Evolutionary conservation across 2,113 vertebrate species (phyloP).

Genomic region (Apteryx owenii): DNA sequence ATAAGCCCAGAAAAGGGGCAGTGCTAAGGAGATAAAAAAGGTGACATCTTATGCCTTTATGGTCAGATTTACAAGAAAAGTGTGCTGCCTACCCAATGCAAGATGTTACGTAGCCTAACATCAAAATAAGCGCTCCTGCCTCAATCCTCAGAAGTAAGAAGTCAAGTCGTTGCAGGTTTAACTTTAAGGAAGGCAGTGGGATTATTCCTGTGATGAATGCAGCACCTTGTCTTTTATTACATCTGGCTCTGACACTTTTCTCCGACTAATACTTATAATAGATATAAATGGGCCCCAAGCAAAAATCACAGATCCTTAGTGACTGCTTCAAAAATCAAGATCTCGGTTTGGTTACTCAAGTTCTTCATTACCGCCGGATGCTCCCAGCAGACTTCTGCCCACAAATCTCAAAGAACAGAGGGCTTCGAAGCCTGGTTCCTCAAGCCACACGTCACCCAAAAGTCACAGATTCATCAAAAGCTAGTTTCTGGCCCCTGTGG

Average conservation of each 20-base stretch:
- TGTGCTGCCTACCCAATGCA: neutral
- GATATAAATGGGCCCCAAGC: neutral
- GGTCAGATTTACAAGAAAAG: neutral
- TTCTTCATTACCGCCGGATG: neutral
- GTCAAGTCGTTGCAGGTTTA: neutral
- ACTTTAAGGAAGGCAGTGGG: neutral
- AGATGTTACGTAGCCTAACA: rapidly evolving
- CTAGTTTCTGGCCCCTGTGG: neutral
- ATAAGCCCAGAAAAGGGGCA: neutral
- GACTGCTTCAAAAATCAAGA: neutral
- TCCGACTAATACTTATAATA: neutral
- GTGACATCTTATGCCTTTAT: rapidly evolving
- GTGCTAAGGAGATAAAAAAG: neutral
- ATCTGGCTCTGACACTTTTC: neutral
- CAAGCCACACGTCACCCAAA: neutral
- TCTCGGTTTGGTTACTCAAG: neutral
- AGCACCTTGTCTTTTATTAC: neutral
- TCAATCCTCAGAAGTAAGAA: neutral
- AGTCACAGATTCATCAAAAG: neutral
- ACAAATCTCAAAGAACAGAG: neutral
- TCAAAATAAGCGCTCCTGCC: neutral
- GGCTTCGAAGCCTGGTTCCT: neutral
- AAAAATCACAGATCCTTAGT: neutral
- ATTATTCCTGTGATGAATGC: neutral
- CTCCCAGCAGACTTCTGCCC: neutral